Percentiles rank a stretch among this genome's conserved stretches.
phyloP scores from a whole-genome alignment of 2,797 vertebrate genomes.

The Falco berigora region DNA sequence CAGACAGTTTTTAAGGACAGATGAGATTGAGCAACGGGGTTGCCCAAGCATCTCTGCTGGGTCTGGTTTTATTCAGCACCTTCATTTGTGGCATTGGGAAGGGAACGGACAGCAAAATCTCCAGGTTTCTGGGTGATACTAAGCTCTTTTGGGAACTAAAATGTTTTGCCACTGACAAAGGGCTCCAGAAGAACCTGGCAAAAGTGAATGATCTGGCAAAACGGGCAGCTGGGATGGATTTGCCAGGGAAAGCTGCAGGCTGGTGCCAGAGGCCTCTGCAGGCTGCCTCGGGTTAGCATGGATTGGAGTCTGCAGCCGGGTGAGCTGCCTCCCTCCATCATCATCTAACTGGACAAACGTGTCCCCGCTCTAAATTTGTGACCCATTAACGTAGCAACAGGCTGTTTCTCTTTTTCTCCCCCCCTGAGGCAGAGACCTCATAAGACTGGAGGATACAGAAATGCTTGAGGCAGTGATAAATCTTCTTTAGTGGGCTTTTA shows the following conservation, averaged over 20 bases:
- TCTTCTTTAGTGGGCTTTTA: constrained; percentile 67
- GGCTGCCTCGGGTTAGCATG: background rate
- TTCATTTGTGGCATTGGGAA: background rate
- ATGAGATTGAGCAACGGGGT: background rate
- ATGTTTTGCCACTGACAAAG: background rate
- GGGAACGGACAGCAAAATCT: background rate
- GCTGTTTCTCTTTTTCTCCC: constrained; percentile 35
- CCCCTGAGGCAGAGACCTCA: constrained; percentile 25
- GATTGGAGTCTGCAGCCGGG: fast-evolving
- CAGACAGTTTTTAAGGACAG: background rate
- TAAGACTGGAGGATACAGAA: constrained; percentile 59
- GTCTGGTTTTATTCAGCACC: background rate
- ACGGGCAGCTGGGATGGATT: background rate
- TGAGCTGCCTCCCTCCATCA: background rate
- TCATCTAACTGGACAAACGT: background rate
- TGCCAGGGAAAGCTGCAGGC: background rate
- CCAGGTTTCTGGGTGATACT: background rate
- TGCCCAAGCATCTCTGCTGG: background rate
- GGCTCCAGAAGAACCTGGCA: background rate
- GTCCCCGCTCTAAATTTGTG: constrained; percentile 1
- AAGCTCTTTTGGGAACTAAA: background rate
- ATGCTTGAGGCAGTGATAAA: constrained; percentile 64
- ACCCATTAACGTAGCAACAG: constrained; percentile 24
- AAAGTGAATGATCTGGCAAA: background rate
- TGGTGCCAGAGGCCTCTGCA: background rate